These are phyloP conservation scores for Paramisgurnus dabryanus DNA, from an alignment of 2,113 vertebrate genomes.

Conservation along the genomic window DNA sequence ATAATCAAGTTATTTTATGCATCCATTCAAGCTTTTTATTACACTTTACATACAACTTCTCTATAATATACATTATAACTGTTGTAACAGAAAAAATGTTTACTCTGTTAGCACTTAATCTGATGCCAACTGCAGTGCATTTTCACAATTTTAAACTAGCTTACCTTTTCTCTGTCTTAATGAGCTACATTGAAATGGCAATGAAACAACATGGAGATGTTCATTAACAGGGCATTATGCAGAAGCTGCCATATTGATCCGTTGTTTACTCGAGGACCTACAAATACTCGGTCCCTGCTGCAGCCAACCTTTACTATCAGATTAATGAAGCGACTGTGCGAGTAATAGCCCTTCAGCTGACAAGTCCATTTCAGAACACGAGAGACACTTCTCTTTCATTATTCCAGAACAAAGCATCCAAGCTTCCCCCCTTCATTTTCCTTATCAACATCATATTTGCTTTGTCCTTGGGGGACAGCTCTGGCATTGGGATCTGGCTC, in stretches of 20 bases:
- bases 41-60: too few relatives aligned
- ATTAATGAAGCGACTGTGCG: constrained; percentile 60
- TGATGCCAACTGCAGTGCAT: too few relatives aligned
- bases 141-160: too few relatives aligned
- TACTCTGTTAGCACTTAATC: too few relatives aligned
- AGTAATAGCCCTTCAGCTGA: constrained; percentile 66
- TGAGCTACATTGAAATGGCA: background rate
- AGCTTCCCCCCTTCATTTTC: constrained; percentile 9
- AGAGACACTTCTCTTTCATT: constrained; percentile 60
- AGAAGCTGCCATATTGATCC: constrained; percentile 26
- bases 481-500: constrained; percentile 42
- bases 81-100: too few relatives aligned
- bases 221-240: constrained; percentile 23
- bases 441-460: constrained; percentile 58
- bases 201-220: constrained; percentile 18
- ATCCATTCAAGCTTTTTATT: too few relatives aligned
- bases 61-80: too few relatives aligned
- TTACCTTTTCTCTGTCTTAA: background rate
- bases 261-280: constrained; percentile 56
- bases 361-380: constrained; percentile 60
- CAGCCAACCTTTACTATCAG: constrained; percentile 57
- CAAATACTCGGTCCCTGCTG: constrained; percentile 54
- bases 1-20: too few relatives aligned
- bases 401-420: constrained; percentile 54
- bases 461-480: constrained; percentile 57